These are phyloP conservation scores for Arion vulgaris DNA, from an alignment of 1,140 invertebrate genomes.

Conservation along the genomic window DNA sequence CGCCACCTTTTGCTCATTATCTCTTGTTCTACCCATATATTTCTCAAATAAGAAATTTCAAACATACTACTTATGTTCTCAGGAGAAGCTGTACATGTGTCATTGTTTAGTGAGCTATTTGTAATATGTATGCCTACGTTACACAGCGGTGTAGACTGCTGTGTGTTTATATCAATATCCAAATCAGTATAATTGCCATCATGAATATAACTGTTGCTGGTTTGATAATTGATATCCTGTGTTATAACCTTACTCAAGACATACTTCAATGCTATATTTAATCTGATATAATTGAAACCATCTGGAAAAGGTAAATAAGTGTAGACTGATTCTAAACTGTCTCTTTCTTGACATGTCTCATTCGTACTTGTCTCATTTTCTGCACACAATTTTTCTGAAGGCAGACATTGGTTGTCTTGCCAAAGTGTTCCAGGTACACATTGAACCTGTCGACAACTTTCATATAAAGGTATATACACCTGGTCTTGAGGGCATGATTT, in stretches of 20 bases:
- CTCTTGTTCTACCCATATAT: neutral
- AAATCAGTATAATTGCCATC: neutral
- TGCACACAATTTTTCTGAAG: neutral
- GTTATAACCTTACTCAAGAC: neutral
- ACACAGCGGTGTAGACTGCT: neutral
- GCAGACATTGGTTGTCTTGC: neutral
- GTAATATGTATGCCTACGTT: neutral
- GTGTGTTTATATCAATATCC: neutral
- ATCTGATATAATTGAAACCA: neutral
- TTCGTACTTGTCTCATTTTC: neutral
- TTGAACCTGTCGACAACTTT: neutral
- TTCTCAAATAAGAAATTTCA: neutral
- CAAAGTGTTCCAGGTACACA: neutral
- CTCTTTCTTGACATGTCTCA: neutral
- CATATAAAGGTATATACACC: neutral
- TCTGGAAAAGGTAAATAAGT: neutral
- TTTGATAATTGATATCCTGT: neutral
- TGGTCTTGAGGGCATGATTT: constrained; percentile 8
- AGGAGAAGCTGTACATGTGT: neutral
- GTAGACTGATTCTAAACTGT: neutral
- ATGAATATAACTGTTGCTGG: neutral
- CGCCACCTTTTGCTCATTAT: too few relatives aligned
- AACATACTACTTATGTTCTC: neutral
- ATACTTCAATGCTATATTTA: neutral
- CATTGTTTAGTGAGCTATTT: neutral